Evolutionary conservation across 2,113 vertebrate genomes (phyloP), one percentile per base, ranked within the genome.

Genomic region (Tinamus guttatus): DNA sequence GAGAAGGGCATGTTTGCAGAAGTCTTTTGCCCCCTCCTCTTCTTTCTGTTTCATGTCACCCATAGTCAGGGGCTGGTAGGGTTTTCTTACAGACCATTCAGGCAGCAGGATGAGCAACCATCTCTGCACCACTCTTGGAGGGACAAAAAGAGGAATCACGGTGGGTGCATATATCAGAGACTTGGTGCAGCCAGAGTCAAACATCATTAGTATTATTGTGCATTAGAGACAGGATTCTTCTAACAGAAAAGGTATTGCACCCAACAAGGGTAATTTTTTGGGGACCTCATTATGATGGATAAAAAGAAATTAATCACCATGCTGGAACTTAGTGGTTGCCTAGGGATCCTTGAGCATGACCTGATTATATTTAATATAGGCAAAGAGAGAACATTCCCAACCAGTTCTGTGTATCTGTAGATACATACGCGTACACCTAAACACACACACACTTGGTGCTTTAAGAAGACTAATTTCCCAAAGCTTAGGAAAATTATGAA

Each of bases 261-360:
- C 81, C 93, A 89, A 75, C n/a, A 60, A 9, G 4, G 60, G 87
- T 85, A 82, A 94, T 93, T 87, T 77, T 93, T 79, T 93, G 89
- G 81, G 73, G 82, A 74, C 51, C 90, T 94, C 5, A 1, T 95
- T 96, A 92, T 86, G 92, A 94, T 75, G 60, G 83, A 86, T 93
- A 91, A 89, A 88, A 89, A 91, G 87, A 78, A 95, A 95, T 95
- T 95, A 94, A 94, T 95, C 87, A 90, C 85, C 1, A 4, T 34
- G 56, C 73, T 96, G 91, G 56, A 91, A 90, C 87, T 87, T 86
- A 95, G 93, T 94, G 51, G 82, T 88, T 95, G 91, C 90, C 94
- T 91, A 75, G 94, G 91, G 92, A 94, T 56, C 56, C 75, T 85
- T 85, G 91, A 90, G 93, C 87, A 85, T 68, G 91, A 95, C 90